Base-by-base conservation (phyloP, 2,797 vertebrate genomes). In the Tadarida brasiliensis region DNA sequence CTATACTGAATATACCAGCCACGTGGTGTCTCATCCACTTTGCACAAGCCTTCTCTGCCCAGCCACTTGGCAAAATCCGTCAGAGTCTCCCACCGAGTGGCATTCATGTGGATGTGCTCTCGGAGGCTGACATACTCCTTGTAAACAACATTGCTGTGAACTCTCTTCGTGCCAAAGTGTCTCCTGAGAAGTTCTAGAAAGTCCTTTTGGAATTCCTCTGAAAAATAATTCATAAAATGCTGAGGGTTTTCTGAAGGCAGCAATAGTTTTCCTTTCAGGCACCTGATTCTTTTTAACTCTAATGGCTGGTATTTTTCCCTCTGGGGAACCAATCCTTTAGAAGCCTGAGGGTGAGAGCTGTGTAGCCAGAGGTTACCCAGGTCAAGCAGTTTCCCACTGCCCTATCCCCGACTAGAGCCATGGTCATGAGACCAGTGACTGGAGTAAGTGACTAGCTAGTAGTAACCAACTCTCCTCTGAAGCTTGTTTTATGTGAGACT, bases 61-160 rank as follows among this genome's bases (percentile, higher is more conserved):
- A 99, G 98, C 99, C 99, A 99, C 96, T 99, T 99, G 28, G 99
- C 99, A 92, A 99, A 99, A 96, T 99, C 99, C 0, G 99, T 99
- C 80, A 99, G 99, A 0, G 99, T 99, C 97, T 99, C 99, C 99
- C 99, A 99, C 78, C 99, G 99, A 0, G 99, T 99, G 76, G 99
- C 99, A 89, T 99, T 99, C 99, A 99, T 99, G 96, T 99, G 99
- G 97, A 99, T 98, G 90, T 99, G 99, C 5, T 99, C 99, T 35
- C 99, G 98, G 97, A 99, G 97, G 81, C 99, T 99, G 98, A 99
- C 99, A 93, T 99, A 99, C 65, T 99, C 99, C 19, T 99, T 99
- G 97, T 99, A 99, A 1, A 99, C 98, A 0, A 99, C 99, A 96
- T 99, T 99, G 98, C 99, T 99, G 98, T 99, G 99, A 15, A 99